A percentile compares a stretch with the other conserved stretches of the same genome.
Conservation (phyloP, 1,140 invertebrate species). For the Magallana ariakensis region DNA sequence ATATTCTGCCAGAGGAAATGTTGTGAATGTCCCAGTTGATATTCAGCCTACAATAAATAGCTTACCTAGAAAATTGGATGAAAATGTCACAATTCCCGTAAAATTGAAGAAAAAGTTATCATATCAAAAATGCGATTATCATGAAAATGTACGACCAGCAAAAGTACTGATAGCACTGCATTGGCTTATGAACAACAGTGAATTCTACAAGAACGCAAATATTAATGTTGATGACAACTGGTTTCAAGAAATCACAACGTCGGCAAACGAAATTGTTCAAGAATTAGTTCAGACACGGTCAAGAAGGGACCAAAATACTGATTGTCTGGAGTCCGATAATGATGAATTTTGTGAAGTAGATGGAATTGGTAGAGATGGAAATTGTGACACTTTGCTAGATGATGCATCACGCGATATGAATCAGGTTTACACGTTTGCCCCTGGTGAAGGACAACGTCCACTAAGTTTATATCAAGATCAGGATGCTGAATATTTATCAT, state of each 20-base stretch:
- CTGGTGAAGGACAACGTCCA: constrained; percentile 46
- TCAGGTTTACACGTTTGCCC: constrained; percentile 48
- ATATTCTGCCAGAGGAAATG: constrained; percentile 40
- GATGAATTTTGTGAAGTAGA: constrained; percentile 43
- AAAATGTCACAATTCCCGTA: constrained; percentile 49
- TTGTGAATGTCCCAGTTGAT: constrained; percentile 39
- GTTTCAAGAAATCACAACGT: constrained; percentile 21
- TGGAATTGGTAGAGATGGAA: constrained; percentile 12
- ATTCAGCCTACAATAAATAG: constrained; percentile 50
- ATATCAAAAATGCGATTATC: constrained; percentile 40
- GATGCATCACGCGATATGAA: constrained; percentile 12
- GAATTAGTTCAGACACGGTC: neutral
- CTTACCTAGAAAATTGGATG: constrained; percentile 49
- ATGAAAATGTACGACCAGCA: constrained; percentile 52
- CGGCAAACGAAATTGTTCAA: neutral
- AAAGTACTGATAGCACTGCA: constrained; percentile 30
- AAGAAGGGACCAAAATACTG: neutral
- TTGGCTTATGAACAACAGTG: constrained; percentile 44
- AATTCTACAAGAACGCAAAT: constrained; percentile 45
- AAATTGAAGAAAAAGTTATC: constrained; percentile 53
- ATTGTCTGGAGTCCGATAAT: neutral
- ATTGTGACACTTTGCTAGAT: constrained; percentile 45
- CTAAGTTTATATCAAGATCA: constrained; percentile 51
- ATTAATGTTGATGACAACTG: constrained; percentile 34
- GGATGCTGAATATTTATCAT: constrained; percentile 54